A percentile compares a stretch with the other conserved stretches of the same genome.
phyloP scores from a whole-genome alignment of 2,113 vertebrate genomes.

The Junco hyemalis region DNA sequence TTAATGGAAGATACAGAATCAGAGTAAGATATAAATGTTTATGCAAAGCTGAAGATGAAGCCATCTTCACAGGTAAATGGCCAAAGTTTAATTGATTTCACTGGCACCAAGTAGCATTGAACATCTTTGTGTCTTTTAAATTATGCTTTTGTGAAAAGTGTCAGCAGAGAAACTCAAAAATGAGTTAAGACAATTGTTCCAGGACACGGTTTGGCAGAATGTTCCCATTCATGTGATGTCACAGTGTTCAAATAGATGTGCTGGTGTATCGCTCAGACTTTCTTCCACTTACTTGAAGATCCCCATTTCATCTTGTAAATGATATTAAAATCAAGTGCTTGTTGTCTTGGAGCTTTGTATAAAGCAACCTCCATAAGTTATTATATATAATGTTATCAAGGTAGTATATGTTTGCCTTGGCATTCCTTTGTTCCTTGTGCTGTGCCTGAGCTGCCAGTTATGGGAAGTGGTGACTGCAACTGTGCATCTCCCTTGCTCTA shows the following conservation, averaged over 20 bases:
- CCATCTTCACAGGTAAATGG: background rate
- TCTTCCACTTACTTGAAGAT: background rate
- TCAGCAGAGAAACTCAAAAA: background rate
- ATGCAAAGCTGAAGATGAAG: background rate
- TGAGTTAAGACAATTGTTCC: background rate
- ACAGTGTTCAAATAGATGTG: background rate
- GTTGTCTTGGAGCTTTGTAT: background rate
- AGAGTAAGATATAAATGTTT: background rate
- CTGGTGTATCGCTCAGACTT: fast-evolving
- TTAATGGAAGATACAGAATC: background rate
- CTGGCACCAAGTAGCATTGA: background rate
- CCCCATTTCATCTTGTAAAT: background rate
- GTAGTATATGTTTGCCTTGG: background rate
- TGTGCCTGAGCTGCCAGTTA: background rate
- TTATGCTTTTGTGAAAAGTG: background rate
- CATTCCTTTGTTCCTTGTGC: background rate
- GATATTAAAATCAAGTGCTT: background rate
- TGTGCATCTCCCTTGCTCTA: background rate
- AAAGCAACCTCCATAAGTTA: background rate
- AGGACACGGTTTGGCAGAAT: background rate
- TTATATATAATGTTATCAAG: background rate
- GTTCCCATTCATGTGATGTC: background rate
- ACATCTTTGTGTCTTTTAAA: background rate
- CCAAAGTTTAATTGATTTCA: background rate
- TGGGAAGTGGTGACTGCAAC: background rate